Evolutionary conservation across 2,797 vertebrate species (phyloP).

Genomic region (Melanotaenia boesemani): DNA sequence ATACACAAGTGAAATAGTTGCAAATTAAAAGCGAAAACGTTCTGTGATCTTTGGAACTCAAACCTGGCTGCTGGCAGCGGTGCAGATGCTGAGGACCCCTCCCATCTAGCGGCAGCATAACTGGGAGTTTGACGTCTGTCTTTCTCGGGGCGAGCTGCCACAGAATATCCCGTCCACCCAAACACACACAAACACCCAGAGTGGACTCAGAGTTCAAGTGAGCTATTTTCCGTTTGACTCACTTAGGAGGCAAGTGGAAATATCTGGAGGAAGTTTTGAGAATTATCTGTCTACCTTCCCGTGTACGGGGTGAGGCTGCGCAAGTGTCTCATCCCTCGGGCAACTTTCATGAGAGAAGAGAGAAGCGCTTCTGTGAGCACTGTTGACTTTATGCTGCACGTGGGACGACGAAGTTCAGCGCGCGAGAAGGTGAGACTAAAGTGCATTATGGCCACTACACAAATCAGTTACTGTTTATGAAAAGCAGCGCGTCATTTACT

Average conservation of each 20-base stretch:
- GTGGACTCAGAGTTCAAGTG: slow-evolving; percentile 66
- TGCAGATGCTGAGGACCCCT: slow-evolving; percentile 65
- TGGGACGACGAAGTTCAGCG: slow-evolving; percentile 27
- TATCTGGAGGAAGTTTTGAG: slow-evolving; percentile 37
- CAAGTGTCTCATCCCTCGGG: slow-evolving; percentile 23
- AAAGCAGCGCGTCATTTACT: neutral
- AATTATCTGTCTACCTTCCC: slow-evolving; percentile 23
- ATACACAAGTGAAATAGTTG: neutral
- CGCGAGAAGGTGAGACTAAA: slow-evolving; percentile 70
- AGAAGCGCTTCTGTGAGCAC: slow-evolving; percentile 11
- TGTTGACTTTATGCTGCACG: slow-evolving; percentile 21
- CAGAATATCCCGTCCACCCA: slow-evolving; percentile 41
- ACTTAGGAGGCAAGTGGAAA: slow-evolving; percentile 51
- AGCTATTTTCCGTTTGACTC: slow-evolving; percentile 30
- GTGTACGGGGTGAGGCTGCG: slow-evolving; percentile 10
- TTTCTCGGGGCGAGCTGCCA: slow-evolving; percentile 38
- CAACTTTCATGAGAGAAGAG: slow-evolving; percentile 23
- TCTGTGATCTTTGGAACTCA: neutral
- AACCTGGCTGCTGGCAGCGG: slow-evolving; percentile 22
- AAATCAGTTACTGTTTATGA: no score
- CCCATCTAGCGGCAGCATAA: slow-evolving; percentile 49
- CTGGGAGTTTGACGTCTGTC: slow-evolving; percentile 60
- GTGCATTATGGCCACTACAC: neutral
- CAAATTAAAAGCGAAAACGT: neutral
- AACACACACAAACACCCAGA: slow-evolving; percentile 26